phyloP scores from a whole-genome alignment of 2,113 vertebrate genomes.

The Menura novaehollandiae region DNA sequence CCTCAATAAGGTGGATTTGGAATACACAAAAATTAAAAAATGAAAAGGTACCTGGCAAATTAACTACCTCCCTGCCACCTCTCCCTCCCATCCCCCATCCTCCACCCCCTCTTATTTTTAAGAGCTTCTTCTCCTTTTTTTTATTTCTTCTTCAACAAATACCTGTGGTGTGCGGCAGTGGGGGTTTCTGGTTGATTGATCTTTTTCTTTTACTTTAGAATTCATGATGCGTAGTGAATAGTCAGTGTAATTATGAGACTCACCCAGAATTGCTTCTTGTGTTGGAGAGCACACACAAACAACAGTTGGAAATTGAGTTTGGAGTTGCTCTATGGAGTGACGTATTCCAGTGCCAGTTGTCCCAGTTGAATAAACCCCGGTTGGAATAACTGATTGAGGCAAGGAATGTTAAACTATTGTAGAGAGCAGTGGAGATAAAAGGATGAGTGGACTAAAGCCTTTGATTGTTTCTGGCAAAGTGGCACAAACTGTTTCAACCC shows the following conservation, averaged over 20 bases:
- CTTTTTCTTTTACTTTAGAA: neutral
- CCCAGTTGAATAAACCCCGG: neutral
- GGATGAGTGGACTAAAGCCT: neutral
- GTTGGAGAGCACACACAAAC: neutral
- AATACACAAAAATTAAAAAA: conserved; percentile 7
- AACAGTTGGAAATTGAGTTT: neutral
- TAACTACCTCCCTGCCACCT: neutral
- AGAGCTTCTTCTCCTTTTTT: neutral
- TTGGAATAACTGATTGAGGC: neutral
- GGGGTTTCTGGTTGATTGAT: neutral
- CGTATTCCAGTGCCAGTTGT: neutral
- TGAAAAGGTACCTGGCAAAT: neutral
- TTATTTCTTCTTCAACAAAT: neutral
- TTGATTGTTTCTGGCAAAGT: neutral
- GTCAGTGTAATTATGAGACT: neutral
- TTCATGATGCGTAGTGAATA: neutral
- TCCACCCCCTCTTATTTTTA: neutral
- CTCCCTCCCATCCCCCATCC: neutral
- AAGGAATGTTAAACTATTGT: neutral
- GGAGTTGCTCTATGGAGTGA: neutral
- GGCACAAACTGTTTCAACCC: neutral
- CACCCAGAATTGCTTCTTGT: neutral
- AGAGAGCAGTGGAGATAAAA: neutral
- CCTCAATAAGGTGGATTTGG: neutral
- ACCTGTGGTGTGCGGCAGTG: neutral